phyloP scores from a whole-genome alignment of 2,797 vertebrate species.

The Phrynocephalus vlangalii region DNA sequence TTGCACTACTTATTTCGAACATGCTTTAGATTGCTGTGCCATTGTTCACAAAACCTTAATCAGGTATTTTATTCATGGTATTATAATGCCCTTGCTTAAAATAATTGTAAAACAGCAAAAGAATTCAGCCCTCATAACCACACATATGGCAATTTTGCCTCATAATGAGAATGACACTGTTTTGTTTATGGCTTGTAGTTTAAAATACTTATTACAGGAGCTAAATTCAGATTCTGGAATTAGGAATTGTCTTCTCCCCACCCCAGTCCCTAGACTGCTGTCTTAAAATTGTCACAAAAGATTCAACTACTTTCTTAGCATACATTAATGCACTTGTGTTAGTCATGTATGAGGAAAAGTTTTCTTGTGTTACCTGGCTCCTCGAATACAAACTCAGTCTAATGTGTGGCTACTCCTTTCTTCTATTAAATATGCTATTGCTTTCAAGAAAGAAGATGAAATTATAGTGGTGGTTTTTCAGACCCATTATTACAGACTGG shows the following conservation, averaged over 20 bases:
- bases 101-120: constrained; percentile 20
- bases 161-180: constrained; percentile 15
- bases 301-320: constrained; percentile 15
- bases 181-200: constrained; percentile 24
- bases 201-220: not conserved
- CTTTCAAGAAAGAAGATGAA: not conserved
- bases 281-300: constrained; percentile 1
- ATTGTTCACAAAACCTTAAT: constrained; percentile 3
- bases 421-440: not conserved
- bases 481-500: not conserved
- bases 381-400: constrained; percentile 10
- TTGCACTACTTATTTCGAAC: constrained; percentile 21
- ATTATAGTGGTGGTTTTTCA: constrained; percentile 15
- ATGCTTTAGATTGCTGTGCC: constrained; percentile 11
- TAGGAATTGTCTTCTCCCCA: not conserved
- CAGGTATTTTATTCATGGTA: constrained; percentile 1
- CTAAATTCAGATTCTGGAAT: constrained; percentile 4
- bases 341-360: not conserved
- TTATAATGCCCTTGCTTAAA: constrained; percentile 34
- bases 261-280: not conserved
- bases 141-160: constrained; percentile 25
- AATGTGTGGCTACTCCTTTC: not conserved
- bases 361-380: constrained; percentile 16
- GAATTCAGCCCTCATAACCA: not conserved
- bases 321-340: constrained; percentile 3